phyloP scores from a whole-genome alignment of 2,113 vertebrate genomes.

The Phoxinus phoxinus region DNA sequence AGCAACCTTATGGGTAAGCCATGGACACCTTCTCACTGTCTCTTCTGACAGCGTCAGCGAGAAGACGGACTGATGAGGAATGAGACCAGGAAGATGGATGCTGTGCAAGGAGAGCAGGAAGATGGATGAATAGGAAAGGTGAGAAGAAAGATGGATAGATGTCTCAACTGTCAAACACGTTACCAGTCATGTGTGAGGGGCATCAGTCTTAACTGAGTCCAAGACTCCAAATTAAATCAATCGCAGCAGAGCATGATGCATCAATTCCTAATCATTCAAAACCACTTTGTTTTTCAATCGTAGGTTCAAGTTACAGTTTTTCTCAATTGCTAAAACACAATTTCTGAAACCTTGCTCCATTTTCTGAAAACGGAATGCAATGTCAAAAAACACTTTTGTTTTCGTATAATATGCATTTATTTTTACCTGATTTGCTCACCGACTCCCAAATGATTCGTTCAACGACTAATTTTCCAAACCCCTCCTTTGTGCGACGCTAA shows the following conservation, averaged over 20 bases:
- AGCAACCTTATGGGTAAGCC: not conserved
- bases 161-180: conserved; percentile 46
- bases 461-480: no score
- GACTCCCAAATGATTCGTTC: no score
- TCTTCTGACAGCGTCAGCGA: conserved; percentile 20
- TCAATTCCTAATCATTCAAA: conserved; percentile 11
- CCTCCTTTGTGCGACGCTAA: no score
- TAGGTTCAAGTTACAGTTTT: not conserved
- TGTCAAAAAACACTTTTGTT: no score
- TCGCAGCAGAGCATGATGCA: conserved; percentile 1
- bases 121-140: conserved; percentile 20
- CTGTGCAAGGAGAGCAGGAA: not conserved
- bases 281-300: conserved; percentile 6
- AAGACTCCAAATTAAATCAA: conserved; percentile 19
- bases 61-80: conserved; percentile 39
- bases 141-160: conserved; percentile 50
- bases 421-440: no score
- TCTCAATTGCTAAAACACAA: no score
- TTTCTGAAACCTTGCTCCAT: no score
- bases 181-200: conserved; percentile 24
- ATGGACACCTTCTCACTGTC: conserved; percentile 15
- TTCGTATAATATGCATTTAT: no score
- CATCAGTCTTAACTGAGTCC: conserved; percentile 16
- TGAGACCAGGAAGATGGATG: conserved; percentile 40
- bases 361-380: no score